These are phyloP conservation scores for Cygnus olor DNA, from an alignment of 2,797 vertebrate genomes.

Conservation along the genomic window DNA sequence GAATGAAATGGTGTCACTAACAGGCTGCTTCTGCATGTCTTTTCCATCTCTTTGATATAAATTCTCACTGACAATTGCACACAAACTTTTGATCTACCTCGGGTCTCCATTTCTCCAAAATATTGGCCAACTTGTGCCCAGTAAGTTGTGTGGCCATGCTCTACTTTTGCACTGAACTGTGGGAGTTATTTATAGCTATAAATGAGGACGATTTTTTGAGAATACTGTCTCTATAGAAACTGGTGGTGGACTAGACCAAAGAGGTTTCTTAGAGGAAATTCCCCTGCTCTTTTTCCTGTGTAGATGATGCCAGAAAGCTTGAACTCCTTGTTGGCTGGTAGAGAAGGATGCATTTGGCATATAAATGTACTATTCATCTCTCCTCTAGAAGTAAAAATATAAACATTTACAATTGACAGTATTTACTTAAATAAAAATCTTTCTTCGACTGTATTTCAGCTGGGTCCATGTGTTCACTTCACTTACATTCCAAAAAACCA, in stretches of 20 bases:
- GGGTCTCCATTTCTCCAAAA: background rate
- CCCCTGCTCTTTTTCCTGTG: background rate
- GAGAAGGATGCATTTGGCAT: background rate
- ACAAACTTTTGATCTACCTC: background rate
- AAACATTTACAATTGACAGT: background rate
- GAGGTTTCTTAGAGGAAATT: conserved; percentile 43
- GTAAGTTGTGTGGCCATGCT: background rate
- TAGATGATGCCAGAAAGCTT: conserved; percentile 24
- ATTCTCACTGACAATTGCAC: background rate
- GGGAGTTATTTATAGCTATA: conserved; percentile 54
- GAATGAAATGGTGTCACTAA: background rate
- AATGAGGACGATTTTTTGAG: conserved; percentile 54
- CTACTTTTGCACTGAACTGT: background rate
- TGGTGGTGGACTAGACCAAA: conserved; percentile 36
- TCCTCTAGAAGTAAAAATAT: conserved; percentile 1
- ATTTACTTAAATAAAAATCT: background rate
- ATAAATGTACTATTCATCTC: background rate
- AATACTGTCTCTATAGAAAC: conserved; percentile 68
- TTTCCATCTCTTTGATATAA: background rate
- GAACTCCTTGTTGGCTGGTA: conserved; percentile 3
- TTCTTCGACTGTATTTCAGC: conserved; percentile 2
- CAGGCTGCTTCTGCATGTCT: background rate
- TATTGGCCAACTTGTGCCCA: background rate
- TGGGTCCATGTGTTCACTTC: background rate
- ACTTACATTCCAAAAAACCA: conserved; percentile 33